Conservation (phyloP, 2,888 invertebrate species). For the Aporophyla lueneburgensis region DNA sequence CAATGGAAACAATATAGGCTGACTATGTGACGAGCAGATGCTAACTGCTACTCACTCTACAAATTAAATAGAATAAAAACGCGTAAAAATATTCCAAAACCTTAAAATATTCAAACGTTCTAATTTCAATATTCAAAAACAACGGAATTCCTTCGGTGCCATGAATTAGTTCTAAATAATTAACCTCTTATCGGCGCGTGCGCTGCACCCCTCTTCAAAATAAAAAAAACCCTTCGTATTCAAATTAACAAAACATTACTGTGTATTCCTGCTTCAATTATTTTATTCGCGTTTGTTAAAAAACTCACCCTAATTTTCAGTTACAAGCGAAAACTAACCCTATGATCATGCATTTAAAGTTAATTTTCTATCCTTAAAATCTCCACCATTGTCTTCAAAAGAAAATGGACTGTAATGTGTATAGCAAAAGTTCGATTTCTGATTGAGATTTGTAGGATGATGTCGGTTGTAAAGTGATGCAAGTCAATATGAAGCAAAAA, state of each 20-base stretch:
- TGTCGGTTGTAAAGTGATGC: constrained; percentile 78
- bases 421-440: constrained; percentile 54
- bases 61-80: constrained; percentile 19
- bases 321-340: constrained; percentile 9
- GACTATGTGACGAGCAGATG: not conserved
- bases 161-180: constrained; percentile 90
- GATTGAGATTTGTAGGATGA: constrained; percentile 29
- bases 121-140: constrained; percentile 76
- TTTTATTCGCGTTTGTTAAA: constrained; percentile 77
- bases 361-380: constrained; percentile 52
- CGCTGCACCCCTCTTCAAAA: constrained; percentile 82
- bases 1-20: too few species aligned
- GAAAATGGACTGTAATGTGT: constrained; percentile 46
- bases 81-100: constrained; percentile 43
- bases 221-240: constrained; percentile 83
- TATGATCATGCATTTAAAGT: accelerated
- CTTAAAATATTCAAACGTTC: constrained; percentile 57
- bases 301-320: constrained; percentile 64
- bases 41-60: not conserved
- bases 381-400: constrained; percentile 14
- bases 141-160: constrained; percentile 80
- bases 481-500: constrained; percentile 88
- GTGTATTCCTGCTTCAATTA: constrained; percentile 86
- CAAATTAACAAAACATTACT: constrained; percentile 90
- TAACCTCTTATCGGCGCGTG: constrained; percentile 88